phyloP scores from a whole-genome alignment of 2,888 invertebrate genomes.

The Drosophila macrospina region DNA sequence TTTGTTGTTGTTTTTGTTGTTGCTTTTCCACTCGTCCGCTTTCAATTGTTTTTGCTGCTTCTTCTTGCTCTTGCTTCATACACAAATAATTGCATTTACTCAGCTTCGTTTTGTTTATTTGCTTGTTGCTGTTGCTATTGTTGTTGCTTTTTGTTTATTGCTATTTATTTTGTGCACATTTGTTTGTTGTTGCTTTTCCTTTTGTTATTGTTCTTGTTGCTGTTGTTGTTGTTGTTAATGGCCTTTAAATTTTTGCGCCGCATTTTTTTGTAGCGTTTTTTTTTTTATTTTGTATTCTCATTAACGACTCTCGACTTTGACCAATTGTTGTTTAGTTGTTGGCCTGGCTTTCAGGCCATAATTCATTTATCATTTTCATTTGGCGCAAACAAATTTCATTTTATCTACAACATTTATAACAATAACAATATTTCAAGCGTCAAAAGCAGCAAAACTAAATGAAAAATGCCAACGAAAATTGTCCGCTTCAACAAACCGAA shows the following conservation, averaged over 20 bases:
- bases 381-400: constrained; percentile 23
- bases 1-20: constrained; percentile 7
- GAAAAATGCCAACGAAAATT: neutral
- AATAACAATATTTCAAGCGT: too few relatives aligned
- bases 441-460: too few relatives aligned
- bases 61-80: neutral
- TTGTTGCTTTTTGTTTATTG: constrained; percentile 16
- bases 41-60: constrained; percentile 14
- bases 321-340: constrained; percentile 38
- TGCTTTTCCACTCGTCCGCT: constrained; percentile 4
- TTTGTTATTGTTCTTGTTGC: neutral
- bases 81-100: constrained; percentile 36
- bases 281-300: constrained; percentile 26
- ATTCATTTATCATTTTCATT: constrained; percentile 54
- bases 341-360: constrained; percentile 47
- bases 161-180: constrained; percentile 25
- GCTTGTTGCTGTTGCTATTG: constrained; percentile 14
- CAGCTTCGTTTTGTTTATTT: constrained; percentile 10
- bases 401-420: constrained; percentile 35
- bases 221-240: constrained; percentile 36
- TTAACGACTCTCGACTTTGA: constrained; percentile 50
- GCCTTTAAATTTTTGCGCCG: constrained; percentile 49
- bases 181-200: constrained; percentile 9
- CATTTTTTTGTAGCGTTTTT: constrained; percentile 3
- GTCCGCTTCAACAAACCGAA: too few relatives aligned